These are phyloP conservation scores for Saccopteryx bilineata DNA, from an alignment of 2,113 vertebrate species.

Conservation along the genomic window DNA sequence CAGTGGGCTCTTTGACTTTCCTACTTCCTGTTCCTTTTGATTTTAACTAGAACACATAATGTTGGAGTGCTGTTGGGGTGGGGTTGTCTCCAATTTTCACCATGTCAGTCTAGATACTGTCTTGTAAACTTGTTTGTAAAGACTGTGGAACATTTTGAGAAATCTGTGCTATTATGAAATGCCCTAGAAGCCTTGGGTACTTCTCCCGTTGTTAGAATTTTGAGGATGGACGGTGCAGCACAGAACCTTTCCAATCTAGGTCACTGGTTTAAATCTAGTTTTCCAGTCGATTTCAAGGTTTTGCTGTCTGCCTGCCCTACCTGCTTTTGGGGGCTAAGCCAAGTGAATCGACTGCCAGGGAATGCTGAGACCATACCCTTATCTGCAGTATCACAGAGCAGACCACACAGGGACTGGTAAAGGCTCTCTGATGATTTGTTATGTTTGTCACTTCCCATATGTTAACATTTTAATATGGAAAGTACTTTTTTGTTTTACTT, in stretches of 20 bases:
- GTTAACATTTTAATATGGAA: neutral
- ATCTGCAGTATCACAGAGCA: neutral
- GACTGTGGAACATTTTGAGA: neutral
- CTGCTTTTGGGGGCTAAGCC: neutral
- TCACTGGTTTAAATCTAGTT: neutral
- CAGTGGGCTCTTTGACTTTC: neutral
- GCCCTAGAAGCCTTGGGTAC: neutral
- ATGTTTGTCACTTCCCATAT: neutral
- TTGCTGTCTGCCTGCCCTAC: neutral
- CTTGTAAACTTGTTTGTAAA: neutral
- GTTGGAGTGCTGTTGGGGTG: neutral
- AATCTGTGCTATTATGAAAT: neutral
- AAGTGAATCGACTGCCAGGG: neutral
- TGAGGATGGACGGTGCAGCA: no score
- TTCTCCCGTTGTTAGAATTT: neutral
- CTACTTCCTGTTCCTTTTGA: neutral
- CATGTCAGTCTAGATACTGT: neutral
- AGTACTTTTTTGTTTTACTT: neutral
- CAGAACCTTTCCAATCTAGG: neutral
- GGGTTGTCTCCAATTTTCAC: neutral
- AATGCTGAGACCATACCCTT: neutral
- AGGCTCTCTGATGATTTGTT: neutral
- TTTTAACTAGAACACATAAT: neutral
- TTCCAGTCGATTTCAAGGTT: neutral
- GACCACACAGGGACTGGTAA: neutral